These are phyloP conservation scores for Ferdinandea cuprea DNA, from an alignment of 2,888 invertebrate genomes.

Conservation along the genomic window DNA sequence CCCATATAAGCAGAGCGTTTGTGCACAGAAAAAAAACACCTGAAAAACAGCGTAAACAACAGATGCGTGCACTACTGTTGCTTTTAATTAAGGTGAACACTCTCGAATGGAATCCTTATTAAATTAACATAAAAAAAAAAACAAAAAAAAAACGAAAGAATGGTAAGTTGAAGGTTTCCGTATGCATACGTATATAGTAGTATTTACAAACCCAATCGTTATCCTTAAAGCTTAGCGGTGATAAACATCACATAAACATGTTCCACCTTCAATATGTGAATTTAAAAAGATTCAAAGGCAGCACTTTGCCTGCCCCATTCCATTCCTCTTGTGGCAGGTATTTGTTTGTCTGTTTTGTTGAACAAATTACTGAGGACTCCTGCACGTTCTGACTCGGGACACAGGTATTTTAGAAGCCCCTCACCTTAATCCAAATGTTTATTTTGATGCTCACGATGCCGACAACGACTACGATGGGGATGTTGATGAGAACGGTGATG, in stretches of 20 bases:
- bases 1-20: neutral
- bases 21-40: constrained; percentile 25
- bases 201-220: constrained; percentile 18
- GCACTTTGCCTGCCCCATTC: too few relatives aligned
- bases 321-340: neutral
- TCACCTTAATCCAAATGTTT: constrained; percentile 50
- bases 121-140: constrained; percentile 58
- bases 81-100: constrained; percentile 65
- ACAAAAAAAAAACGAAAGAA: too few relatives aligned
- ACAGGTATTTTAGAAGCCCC: neutral
- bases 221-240: constrained; percentile 39
- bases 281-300: constrained; percentile 20
- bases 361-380: constrained; percentile 33
- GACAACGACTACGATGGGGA: constrained; percentile 11
- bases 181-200: too few relatives aligned
- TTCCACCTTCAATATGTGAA: constrained; percentile 54
- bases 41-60: constrained; percentile 43
- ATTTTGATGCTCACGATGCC: constrained; percentile 28
- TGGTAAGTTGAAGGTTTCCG: neutral
- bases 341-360: constrained; percentile 29
- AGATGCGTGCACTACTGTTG: constrained; percentile 45
- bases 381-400: constrained; percentile 25
- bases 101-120: constrained; percentile 50
- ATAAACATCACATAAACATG: constrained; percentile 60
- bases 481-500: neutral